Evolutionary conservation across 2,113 vertebrate genomes (phyloP), one percentile per base, ranked within the genome.

Genomic region (Cephalopterus ornatus): DNA sequence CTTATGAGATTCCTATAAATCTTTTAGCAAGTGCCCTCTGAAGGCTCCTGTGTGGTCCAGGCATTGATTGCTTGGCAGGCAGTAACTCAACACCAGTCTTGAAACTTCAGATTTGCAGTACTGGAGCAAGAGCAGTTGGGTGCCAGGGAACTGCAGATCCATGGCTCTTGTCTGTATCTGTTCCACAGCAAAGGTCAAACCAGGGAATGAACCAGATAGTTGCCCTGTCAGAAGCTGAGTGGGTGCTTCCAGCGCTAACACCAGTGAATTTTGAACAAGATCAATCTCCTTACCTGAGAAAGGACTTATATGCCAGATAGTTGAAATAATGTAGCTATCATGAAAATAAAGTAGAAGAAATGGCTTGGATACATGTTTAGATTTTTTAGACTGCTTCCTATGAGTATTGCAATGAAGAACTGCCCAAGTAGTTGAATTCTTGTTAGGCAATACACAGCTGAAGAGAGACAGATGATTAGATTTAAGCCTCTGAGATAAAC

Each of bases 21-120:
- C 23, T 44, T 70, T 18, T 9, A 63, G 11, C 13, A 71, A n/a
- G 28, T 30, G 6, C 18, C 11, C 21, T 62, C 15, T 21, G 47
- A 62, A 32, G 13, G 23, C 19, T 75, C 23, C 33, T 6, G 21
- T 21, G 23, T 2, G 2, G 5, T 70, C 11, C 22, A 50, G 23
- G 65, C 33, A 16, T 87, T 77, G 0, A 1, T 26, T 0, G 0
- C 30, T 77, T 41, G 2, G 3, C 62, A 41, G 22, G 22, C 28
- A 52, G 17, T 23, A 41, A 37, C 8, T 35, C 30, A 53, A 27
- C 8, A 47, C 12, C 21, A 59, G 39, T 35, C 35, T 67, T 49
- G 47, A 55, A 84, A 39, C 13, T 42, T 67, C 26, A 49, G 27
- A 37, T 59, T 61, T 61, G 9, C 18, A 72, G 17, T 24, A 35